Base-by-base conservation (phyloP, 2,797 vertebrate genomes). In the Cuculus canorus region DNA sequence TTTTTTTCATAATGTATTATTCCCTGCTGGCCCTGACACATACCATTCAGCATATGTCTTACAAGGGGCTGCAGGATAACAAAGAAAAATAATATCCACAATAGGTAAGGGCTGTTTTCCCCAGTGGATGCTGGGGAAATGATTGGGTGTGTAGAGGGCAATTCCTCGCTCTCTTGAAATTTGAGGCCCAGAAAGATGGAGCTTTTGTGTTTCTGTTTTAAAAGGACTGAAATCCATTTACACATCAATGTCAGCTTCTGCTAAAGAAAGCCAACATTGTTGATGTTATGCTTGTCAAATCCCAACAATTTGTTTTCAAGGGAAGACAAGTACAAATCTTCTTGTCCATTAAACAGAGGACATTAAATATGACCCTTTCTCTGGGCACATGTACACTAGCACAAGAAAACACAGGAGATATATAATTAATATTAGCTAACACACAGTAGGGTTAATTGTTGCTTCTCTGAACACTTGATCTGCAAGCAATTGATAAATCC, bases 351-450 rank as follows among this genome's bases (percentile, higher is more conserved):
- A 89, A 97, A 92, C 91, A 78, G 94, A 96, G 56, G 57, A 86
- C 64, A 93, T 97, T 97, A 96, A 95, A 72, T 66, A 89, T 41
- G 86, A 97, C 90, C 93, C 60, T 81, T 96, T 95, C 87, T 77
- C 47, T 82, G 64, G 78, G 82, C 37, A 73, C 59, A 79, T 73
- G 60, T 68, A 91, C 19, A 28, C 84, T 92, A 95, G 82, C 24
- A 82, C 41, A 89, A 93, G 75, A 95, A 95, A 96, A 59, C 75
- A 84, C 22, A 50, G 71, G 81, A 91, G 93, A 96, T 92, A 91
- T 92, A 97, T 93, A 97, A 97, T 98, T 97, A 97, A 97, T 97
- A 97, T 97, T 97, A 97, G 94, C 95, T 92, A 97, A 95, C 92
- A 94, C 82, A 91, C 76, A 96, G 87, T 87, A 95, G 95, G 96